A percentile compares a stretch with the other conserved stretches of the same genome.
Evolutionary conservation across 1,140 invertebrate genomes (phyloP).

Genomic region (Holcopasites calliopsidis): DNA sequence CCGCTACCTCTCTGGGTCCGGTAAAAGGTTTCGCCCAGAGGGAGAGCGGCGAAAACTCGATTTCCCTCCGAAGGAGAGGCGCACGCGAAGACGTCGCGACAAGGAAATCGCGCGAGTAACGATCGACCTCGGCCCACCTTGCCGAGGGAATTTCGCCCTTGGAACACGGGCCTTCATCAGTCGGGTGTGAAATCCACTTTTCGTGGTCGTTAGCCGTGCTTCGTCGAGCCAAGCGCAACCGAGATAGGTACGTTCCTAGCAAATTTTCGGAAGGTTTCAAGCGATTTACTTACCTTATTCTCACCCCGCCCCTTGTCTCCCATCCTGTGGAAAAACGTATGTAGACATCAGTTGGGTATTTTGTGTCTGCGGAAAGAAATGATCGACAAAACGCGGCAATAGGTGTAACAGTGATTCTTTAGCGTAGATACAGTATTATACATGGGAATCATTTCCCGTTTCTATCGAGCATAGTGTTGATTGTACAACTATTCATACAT

Average conservation of each 20-base stretch:
- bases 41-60: slow-evolving; percentile 55
- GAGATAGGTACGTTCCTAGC: slow-evolving; percentile 45
- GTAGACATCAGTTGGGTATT: no score
- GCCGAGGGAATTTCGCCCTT: slow-evolving; percentile 14
- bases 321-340: not conserved
- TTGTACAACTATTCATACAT: no score
- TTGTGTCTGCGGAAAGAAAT: not conserved
- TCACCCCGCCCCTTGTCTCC: not conserved
- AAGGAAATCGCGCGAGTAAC: slow-evolving; percentile 47
- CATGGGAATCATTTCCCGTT: no score
- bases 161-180: slow-evolving; percentile 34
- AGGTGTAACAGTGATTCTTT: not conserved
- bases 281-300: not conserved
- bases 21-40: slow-evolving; percentile 38
- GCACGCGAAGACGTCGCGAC: slow-evolving; percentile 23
- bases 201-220: slow-evolving; percentile 65
- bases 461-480: no score
- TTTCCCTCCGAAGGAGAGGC: slow-evolving; percentile 26
- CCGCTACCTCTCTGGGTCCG: not conserved
- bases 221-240: slow-evolving; percentile 63
- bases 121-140: slow-evolving; percentile 26
- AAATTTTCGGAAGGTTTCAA: slow-evolving; percentile 65
- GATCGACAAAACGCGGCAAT: not conserved
- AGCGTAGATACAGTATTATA: no score
- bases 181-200: slow-evolving; percentile 70